Percentiles rank a stretch among this genome's conserved stretches.
Conservation (phyloP, 2,113 vertebrate species). For the Antigone vipio region DNA sequence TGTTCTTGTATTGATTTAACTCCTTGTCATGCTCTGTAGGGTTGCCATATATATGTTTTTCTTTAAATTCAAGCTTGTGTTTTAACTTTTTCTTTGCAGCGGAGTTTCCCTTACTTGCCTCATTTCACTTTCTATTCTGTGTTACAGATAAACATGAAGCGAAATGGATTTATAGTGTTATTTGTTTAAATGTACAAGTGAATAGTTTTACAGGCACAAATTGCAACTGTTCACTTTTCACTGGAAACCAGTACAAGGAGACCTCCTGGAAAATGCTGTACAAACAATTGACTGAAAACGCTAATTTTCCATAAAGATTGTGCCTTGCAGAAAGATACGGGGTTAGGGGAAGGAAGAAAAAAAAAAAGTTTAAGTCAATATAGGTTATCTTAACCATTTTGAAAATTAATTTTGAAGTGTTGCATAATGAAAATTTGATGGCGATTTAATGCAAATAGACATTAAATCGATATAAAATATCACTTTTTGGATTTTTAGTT, state of each 20-base stretch:
- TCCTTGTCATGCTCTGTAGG: neutral
- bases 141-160: neutral
- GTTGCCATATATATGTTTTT: neutral
- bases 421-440: neutral
- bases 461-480: neutral
- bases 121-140: neutral
- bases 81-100: neutral
- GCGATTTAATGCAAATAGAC: neutral
- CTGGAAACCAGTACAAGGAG: neutral
- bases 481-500: neutral
- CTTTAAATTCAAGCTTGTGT: neutral
- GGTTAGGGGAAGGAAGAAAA: neutral
- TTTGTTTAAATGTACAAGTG: neutral
- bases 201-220: neutral
- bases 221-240: neutral
- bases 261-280: neutral
- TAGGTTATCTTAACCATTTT: neutral
- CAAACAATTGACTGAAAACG: neutral
- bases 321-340: neutral
- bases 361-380: neutral
- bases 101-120: neutral
- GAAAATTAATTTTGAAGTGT: neutral
- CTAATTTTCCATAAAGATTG: neutral
- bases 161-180: neutral
- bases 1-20: constrained; percentile 21